Percentiles rank a stretch among this genome's conserved stretches.
Evolutionary conservation across 2,888 invertebrate species (phyloP).

Genomic region (Temnothorax ravouxi): DNA sequence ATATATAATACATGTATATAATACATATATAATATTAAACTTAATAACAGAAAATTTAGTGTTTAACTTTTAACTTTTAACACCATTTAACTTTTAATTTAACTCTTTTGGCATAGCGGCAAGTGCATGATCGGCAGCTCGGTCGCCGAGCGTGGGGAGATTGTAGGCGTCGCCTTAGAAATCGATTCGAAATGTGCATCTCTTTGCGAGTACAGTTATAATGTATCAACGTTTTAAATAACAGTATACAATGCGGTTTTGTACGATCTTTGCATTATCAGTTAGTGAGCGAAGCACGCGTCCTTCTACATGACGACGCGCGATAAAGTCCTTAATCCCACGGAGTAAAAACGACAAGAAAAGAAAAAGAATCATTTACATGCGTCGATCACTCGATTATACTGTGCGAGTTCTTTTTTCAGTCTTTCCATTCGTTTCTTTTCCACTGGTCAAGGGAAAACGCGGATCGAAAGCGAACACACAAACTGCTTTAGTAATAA

Average conservation of each 20-base stretch:
- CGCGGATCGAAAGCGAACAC: neutral
- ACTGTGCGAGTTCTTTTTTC: slow-evolving; percentile 15
- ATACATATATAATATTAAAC: no score
- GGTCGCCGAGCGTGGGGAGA: no score
- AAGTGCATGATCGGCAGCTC: no score
- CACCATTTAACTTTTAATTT: no score
- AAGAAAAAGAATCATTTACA: slow-evolving; percentile 27
- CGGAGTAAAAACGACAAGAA: slow-evolving; percentile 25
- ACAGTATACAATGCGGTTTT: slow-evolving; percentile 30
- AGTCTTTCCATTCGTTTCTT: neutral
- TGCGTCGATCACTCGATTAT: neutral
- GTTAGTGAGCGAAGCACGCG: slow-evolving; percentile 22
- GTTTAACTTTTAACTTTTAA: no score
- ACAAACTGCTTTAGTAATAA: slow-evolving; percentile 2
- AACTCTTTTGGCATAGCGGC: no score
- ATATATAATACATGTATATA: no score
- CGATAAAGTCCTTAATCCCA: slow-evolving; percentile 24
- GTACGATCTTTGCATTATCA: slow-evolving; percentile 32
- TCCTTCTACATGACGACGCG: neutral
- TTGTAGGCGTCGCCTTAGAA: no score
- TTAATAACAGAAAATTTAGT: no score
- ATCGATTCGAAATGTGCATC: no score
- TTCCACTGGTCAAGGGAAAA: neutral
- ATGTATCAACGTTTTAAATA: slow-evolving; percentile 19
- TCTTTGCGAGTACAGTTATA: neutral